Base-by-base conservation (phyloP, 2,113 vertebrate species). In the Lophius piscatorius region DNA sequence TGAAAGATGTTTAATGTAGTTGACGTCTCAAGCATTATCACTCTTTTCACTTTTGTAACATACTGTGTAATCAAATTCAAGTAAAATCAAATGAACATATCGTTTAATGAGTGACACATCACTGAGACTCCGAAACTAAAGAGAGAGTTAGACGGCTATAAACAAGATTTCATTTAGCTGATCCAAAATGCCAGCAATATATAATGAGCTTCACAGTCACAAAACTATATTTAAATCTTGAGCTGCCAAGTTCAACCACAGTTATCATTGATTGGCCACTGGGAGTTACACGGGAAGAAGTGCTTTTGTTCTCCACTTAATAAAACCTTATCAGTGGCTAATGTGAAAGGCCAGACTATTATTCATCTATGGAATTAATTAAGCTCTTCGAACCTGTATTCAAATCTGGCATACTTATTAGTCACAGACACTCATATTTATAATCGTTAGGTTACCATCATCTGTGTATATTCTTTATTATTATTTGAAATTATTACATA, bases 101-200 rank as follows among this genome's bases (percentile, higher is more conserved):
- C n/a, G n/a, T n/a, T n/a, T n/a, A 17, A 6, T 28, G 5, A 33
- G 29, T 24, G 47, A 51, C 58, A 38, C 26, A 4, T 8, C 26
- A 28, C 26, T 28, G 26, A 28, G 5, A 55, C 14, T 26, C 6
- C 29, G n/a, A 39, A n/a, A 14, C 4, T 1, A 28, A n/a, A n/a
- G n/a, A n/a, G n/a, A n/a, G n/a, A n/a, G n/a, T n/a, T n/a, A n/a
- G n/a, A n/a, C n/a, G n/a, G n/a, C n/a, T n/a, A n/a, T n/a, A n/a
- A n/a, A n/a, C n/a, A n/a, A n/a, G n/a, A n/a, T n/a, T n/a, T n/a
- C 67, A 70, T 64, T 72, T 57, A 33, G 4, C n/a, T 48, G n/a
- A 31, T 21, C 22, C 12, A 61, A 74, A 69, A 81, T 74, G 51
- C 72, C 48, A 72, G 57, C 20, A 75, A 70, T 58, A 40, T 41